Base-by-base conservation (phyloP, 2,797 vertebrate genomes). In the Sandelia bainsii region DNA sequence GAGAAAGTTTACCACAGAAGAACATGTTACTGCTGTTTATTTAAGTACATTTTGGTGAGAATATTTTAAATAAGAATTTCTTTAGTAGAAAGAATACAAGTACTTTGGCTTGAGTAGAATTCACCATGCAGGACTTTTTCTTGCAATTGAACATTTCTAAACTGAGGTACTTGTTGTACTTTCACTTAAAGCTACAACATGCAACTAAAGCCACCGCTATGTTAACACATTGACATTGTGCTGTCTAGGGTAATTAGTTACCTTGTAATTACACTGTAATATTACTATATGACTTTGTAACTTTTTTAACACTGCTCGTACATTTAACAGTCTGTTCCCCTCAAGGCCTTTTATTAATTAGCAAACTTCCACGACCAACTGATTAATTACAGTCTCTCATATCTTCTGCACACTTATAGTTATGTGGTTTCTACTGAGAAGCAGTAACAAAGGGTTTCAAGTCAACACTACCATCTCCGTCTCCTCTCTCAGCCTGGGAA, bases 401-500 rank as follows among this genome's bases (percentile, higher is more conserved):
- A 72, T 58, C 29, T 61, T 32, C 23, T 25, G 34, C 39, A 57
- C 22, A 51, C 57, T 52, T 74, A 57, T 4, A 25, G 11, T 48
- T 51, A 19, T 48, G 37, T 42, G 14, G 29, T 57, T 66, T 58
- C 20, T 37, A n/a, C 22, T 22, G 59, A 65, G 61, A 66, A 69
- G 68, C 63, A 22, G 72, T 69, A 68, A 57, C 54, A 62, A 75
- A 71, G n/a, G 44, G 62, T 61, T 85, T 71, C 54, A 56, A 64
- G 63, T 50, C 64, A 64, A 65, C 72, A 68, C 58, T 59, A 73
- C 83, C 87, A 72, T 80, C 72, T 60, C 75, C 65, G 69, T 82
- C 79, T 72, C 69, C n/a, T 69, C 65, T 57, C 78, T 76, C 67
- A 69, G 78, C 62, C 51, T 54, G 80, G 75, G 77, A 82, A 84